phyloP scores from a whole-genome alignment of 2,113 vertebrate genomes.

The Chaetodon trifascialis region DNA sequence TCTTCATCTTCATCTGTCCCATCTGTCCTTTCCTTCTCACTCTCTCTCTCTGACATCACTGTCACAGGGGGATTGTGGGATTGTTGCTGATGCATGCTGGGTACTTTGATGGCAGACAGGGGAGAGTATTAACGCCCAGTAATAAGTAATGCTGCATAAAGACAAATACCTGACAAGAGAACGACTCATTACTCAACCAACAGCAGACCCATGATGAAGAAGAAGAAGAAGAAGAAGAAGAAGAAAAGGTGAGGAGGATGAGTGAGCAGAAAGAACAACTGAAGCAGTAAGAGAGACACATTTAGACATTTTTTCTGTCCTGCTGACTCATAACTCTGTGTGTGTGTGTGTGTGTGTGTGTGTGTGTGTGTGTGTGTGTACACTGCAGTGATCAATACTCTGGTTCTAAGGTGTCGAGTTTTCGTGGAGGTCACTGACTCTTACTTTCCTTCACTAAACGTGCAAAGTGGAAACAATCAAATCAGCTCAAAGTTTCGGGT shows the following conservation, averaged over 20 bases:
- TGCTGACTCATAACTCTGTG: too few species aligned
- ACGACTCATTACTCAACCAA: too few species aligned
- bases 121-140: not conserved
- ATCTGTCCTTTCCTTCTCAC: too few species aligned
- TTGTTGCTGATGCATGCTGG: slow-evolving; percentile 28
- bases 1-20: too few species aligned
- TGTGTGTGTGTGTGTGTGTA: slow-evolving; percentile 13
- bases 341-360: slow-evolving; percentile 18
- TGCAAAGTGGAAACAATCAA: too few species aligned
- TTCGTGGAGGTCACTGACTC: slow-evolving; percentile 3
- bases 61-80: slow-evolving; percentile 3
- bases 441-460: not conserved
- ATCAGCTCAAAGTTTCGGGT: too few species aligned
- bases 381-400: slow-evolving; percentile 22
- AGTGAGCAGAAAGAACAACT: not conserved
- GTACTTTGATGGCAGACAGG: not conserved
- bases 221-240: not conserved
- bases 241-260: not conserved
- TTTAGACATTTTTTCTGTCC: too few species aligned
- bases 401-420: slow-evolving; percentile 9
- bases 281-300: slow-evolving; percentile 12
- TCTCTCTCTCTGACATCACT: not conserved
- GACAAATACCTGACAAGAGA: not conserved
- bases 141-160: not conserved
- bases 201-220: too few species aligned